Base-by-base conservation (phyloP, 1,140 invertebrate species). In the Centruroides sculpturatus region DNA sequence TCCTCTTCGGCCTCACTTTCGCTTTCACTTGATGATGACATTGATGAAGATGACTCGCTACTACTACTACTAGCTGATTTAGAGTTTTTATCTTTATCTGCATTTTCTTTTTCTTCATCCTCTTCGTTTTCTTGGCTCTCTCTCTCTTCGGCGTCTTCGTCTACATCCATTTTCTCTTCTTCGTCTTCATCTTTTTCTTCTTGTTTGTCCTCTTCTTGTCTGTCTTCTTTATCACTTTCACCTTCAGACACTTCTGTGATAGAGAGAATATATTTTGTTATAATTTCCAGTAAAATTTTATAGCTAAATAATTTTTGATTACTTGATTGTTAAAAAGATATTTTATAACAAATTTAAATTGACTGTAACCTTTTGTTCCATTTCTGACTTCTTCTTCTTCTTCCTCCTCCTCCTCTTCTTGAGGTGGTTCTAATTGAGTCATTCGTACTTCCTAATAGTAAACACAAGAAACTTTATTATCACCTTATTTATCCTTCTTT, bases 371-470 rank as follows among this genome's bases (percentile, higher is more conserved):
- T 60, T 63, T 69, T 64, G 36, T 73, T 69, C 46, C 71, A 69
- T 46, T 69, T 67, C 36, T 71, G 65, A 41, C 41, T 41, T 41
- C 5, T 10, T 69, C 68, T 53, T 73, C 72, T 47, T 73, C 70
- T 56, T 77, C 83, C 59, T 86, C 85, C 58, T 88, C 85, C 51
- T 87, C 85, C 59, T 87, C 85, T 66, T 87, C 85, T 47, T 67
- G 72, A 23, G 86, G 82, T 23, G 90, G 88, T 71, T 96, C 91
- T 8, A 97, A 74, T 72, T 93, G 88, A 67, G 83, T 85, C 73
- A 94, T 85, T 59, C 92, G 76, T 57, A 67, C 59, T 55, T 76
- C 70, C 74, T 74, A 59, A 35, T 35, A 49, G 46, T n/a, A 49
- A 47, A 55, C n/a, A n/a, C n/a, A n/a, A 23, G 23, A 23, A 23